Evolutionary conservation across 2,888 invertebrate genomes (phyloP), one percentile per base, ranked within the genome.

Genomic region (Eilema sororculum): DNA sequence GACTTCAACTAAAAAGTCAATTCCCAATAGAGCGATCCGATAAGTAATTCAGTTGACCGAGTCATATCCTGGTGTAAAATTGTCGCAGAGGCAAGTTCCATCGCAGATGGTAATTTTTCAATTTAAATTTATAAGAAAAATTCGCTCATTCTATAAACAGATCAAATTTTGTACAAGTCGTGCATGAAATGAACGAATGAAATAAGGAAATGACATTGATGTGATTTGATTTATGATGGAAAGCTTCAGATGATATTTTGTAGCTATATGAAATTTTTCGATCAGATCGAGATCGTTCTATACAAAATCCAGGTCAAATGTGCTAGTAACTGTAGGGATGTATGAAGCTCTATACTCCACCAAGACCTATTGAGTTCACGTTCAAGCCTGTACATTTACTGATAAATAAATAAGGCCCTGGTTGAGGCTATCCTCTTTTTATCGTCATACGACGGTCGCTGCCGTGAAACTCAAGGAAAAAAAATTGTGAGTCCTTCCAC

Each of bases 101-200:
- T 24, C 8, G 24, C 16, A 0, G 58, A 28, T 58, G 58, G 16
- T 58, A 25, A 24, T 24, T 58, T 58, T 58, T 12, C 25, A 16
- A 25, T 58, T 13, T 58, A 24, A 58, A 58, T 58, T 58, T 58
- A 25, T 25, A 64, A 64, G 64, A 28, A 64, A 64, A 52, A 30
- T 60, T 64, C 52, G 59, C 52, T 52, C 52, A 63, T 37, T 59
- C n/a, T 60, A 71, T 37, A 37, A 59, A 59, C 52, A 41, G 67
- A 71, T 68, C 60, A 60, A 71, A 68, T 71, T 71, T 71, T 12
- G 52, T 68, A 30, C 65, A 68, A 68, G 68, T 68, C 62, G 46
- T 62, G 65, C 68, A 46, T 62, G 65, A 68, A 68, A 72, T 72
- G 72, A 65, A 65, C 25, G 57, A 65, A 41, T 46, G 25, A 56